Evolutionary conservation across 2,888 invertebrate genomes (phyloP).

Genomic region (Noctua comes): DNA sequence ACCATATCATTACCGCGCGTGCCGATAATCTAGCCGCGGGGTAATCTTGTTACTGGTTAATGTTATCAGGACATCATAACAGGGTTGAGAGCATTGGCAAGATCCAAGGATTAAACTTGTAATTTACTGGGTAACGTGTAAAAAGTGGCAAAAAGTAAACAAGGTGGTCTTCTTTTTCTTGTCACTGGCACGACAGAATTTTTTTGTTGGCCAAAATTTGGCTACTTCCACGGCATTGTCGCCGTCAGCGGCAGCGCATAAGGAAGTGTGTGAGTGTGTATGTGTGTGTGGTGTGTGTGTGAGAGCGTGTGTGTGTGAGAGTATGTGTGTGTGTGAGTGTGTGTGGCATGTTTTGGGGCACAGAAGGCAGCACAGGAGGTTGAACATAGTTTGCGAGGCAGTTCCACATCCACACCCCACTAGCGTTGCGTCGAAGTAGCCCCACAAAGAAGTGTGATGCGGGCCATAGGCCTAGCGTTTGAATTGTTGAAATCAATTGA

Average conservation of each 20-base stretch:
- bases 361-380: not conserved
- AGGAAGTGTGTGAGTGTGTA: no score
- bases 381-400: not conserved
- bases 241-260: not conserved
- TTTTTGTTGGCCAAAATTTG: not conserved
- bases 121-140: not conserved
- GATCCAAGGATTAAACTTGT: not conserved
- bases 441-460: no score
- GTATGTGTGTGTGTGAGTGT: no score
- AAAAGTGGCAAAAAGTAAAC: not conserved
- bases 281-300: no score
- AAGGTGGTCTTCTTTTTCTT: not conserved
- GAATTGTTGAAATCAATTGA: not conserved
- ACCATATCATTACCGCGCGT: constrained; percentile 16
- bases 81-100: not conserved
- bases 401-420: not conserved
- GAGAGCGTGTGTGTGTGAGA: no score
- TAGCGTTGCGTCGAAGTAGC: not conserved
- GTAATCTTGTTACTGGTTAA: constrained; percentile 21
- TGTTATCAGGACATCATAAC: constrained; percentile 14
- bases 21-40: constrained; percentile 10
- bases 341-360: not conserved
- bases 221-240: not conserved
- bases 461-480: no score
- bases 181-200: not conserved